phyloP scores from a whole-genome alignment of 2,888 invertebrate genomes.

The Chouioia cunea region DNA sequence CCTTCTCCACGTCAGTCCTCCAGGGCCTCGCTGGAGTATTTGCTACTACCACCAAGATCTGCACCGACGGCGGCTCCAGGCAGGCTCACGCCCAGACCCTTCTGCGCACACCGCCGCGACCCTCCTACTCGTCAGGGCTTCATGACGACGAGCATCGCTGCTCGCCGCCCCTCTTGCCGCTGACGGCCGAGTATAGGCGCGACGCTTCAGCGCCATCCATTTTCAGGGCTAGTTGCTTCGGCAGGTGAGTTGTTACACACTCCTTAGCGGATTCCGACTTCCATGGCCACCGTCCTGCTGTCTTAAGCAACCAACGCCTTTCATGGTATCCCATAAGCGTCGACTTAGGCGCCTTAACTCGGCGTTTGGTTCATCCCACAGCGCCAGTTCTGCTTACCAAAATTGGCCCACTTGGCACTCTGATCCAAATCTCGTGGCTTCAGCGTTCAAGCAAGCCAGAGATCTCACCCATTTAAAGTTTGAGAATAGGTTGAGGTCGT shows the following conservation, averaged over 20 bases:
- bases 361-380: slow-evolving; percentile 76
- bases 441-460: slow-evolving; percentile 69
- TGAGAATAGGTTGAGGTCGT: slow-evolving; percentile 81
- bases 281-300: slow-evolving; percentile 83
- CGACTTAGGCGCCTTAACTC: slow-evolving; percentile 57
- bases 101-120: slow-evolving; percentile 67
- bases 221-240: slow-evolving; percentile 36
- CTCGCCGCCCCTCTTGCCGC: slow-evolving; percentile 6
- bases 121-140: slow-evolving; percentile 53
- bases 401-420: slow-evolving; percentile 79
- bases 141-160: slow-evolving; percentile 46
- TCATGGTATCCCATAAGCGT: slow-evolving; percentile 62
- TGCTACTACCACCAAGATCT: slow-evolving; percentile 75
- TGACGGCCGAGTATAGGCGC: too few relatives aligned
- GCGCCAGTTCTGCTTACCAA: slow-evolving; percentile 85
- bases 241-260: slow-evolving; percentile 68
- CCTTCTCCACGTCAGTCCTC: slow-evolving; percentile 73
- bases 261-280: slow-evolving; percentile 75
- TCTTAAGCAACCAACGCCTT: slow-evolving; percentile 72
- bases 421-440: slow-evolving; percentile 61
- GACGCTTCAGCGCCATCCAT: slow-evolving; percentile 45
- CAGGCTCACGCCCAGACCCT: slow-evolving; percentile 66
- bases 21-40: slow-evolving; percentile 73
- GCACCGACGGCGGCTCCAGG: slow-evolving; percentile 63
- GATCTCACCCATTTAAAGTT: slow-evolving; percentile 83